Evolutionary conservation across 2,797 vertebrate genomes (phyloP), one percentile per base, ranked within the genome.

Genomic region (Notolabrus celidotus): DNA sequence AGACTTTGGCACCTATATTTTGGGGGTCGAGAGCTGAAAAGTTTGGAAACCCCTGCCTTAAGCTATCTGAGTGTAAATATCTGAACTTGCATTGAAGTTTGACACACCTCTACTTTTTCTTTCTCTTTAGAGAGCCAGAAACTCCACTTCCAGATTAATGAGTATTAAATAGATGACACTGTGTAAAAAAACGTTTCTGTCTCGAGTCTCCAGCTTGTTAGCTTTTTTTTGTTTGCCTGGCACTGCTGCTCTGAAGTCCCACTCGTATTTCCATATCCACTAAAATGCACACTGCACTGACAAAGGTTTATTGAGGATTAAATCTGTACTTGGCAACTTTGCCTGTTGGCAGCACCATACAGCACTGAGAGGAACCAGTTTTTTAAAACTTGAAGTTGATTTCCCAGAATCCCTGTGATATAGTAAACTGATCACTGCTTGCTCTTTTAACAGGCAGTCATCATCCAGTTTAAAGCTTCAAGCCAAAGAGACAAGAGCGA

Each of bases 281-380:
- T 58, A 27, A 72, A 79, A 81, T 58, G 23, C 2, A 12, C 7
- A 31, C 54, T 29, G 27, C 70, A 66, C 53, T 63, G 74, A 84
- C 62, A 74, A 69, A 54, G 55, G 58, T 77, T 79, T 80, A 70
- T 41, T 63, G 63, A 76, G 77, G 76, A 83, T 83, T 74, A 80
- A 71, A 74, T 76, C 85, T 82, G 68, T 66, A 65, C 68, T 79
- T 81, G 77, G 81, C 73, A 60, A 76, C 65, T 83, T 64, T 77
- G 61, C 46, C 55, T 60, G 52, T 55, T 86, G 83, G 77, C 81
- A 76, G 60, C 53, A 36, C 39, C 47, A 72, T 47, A 77, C 17
- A 68, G 67, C 46, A 43, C 23, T 4, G 64, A 64, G 52, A 64
- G 60, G 16, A 59, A 39, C 47, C 29, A n/a, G n/a, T 70, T 71